These are phyloP conservation scores for Latrodectus hesperus DNA, from an alignment of 2,888 invertebrate species.

Conservation along the genomic window DNA sequence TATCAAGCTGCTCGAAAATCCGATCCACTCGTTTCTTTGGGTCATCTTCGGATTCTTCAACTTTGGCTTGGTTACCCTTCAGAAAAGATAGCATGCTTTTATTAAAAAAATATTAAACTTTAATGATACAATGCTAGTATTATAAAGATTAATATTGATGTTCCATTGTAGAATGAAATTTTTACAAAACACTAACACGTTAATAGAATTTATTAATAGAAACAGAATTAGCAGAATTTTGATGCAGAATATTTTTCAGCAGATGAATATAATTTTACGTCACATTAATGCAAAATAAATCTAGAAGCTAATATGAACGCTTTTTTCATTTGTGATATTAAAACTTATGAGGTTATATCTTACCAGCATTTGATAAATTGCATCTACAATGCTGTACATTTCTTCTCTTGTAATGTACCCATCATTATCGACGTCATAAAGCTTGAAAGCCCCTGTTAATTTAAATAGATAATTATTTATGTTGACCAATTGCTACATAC, in stretches of 20 bases:
- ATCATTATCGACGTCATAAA: constrained; percentile 77
- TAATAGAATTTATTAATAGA: too few relatives aligned
- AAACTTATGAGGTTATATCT: constrained; percentile 6
- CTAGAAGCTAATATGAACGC: too few relatives aligned
- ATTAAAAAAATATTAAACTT: neutral
- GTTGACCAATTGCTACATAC: too few relatives aligned
- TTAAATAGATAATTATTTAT: too few relatives aligned
- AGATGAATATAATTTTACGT: too few relatives aligned
- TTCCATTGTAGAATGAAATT: too few relatives aligned
- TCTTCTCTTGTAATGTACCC: constrained; percentile 77
- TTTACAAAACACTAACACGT: too few relatives aligned
- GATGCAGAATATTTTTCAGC: too few relatives aligned
- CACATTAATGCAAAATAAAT: too few relatives aligned
- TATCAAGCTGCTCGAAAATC: constrained; percentile 99
- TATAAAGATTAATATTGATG: too few relatives aligned
- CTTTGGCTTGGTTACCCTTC: constrained; percentile 75
- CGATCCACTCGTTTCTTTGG: constrained; percentile 94
- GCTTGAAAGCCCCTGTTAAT: constrained; percentile 76
- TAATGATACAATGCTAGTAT: too few relatives aligned
- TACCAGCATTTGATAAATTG: constrained; percentile 78
- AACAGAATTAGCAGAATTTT: too few relatives aligned
- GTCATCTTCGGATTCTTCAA: constrained; percentile 75
- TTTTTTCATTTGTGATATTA: neutral
- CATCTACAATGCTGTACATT: constrained; percentile 77
- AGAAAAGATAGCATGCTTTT: constrained; percentile 4